Evolutionary conservation across 2,113 vertebrate genomes (phyloP).

Genomic region (Psittacus erithacus): DNA sequence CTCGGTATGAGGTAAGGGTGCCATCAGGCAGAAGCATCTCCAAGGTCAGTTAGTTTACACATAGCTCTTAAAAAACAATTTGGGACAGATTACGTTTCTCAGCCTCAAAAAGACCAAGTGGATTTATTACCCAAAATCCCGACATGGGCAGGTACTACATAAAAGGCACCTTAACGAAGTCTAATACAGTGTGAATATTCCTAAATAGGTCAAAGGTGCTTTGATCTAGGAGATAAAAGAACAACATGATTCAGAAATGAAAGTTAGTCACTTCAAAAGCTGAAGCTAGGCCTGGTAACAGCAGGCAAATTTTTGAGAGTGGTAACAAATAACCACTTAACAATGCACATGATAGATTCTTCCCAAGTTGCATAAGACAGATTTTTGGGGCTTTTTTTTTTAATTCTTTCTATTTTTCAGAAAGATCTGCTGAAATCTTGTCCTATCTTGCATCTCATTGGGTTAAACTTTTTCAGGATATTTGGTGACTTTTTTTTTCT

Average conservation of each 20-base stretch:
- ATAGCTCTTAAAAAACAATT: not conserved
- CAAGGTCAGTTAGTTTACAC: not conserved
- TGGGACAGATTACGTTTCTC: not conserved
- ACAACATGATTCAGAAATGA: not conserved
- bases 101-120: not conserved
- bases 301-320: not conserved
- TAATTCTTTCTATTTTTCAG: not conserved
- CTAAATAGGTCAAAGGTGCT: not conserved
- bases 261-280: not conserved
- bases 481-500: not conserved
- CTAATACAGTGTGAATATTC: not conserved
- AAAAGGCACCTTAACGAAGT: not conserved
- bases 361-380: not conserved
- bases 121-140: not conserved
- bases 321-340: not conserved
- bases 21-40: not conserved
- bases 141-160: not conserved
- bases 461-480: not conserved
- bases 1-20: rapidly evolving
- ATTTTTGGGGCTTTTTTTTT: not conserved
- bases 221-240: not conserved
- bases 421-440: not conserved
- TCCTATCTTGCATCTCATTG: not conserved
- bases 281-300: not conserved
- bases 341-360: not conserved